A percentile compares a stretch with the other conserved stretches of the same genome.
Conservation (phyloP, 2,113 vertebrate genomes). For the Chionomys nivalis region DNA sequence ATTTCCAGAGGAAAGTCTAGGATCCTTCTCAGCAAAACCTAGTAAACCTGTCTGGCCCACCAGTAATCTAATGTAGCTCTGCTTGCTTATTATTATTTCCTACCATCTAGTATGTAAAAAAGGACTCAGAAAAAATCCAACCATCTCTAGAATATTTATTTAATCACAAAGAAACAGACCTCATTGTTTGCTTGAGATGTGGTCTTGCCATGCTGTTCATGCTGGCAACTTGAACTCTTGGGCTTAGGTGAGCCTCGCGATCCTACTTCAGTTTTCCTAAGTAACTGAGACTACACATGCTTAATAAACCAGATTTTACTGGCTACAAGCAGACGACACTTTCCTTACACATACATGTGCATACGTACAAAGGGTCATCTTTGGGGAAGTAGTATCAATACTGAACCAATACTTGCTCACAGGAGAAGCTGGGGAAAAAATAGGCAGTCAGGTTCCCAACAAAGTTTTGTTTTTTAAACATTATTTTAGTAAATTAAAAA, state of each 20-base stretch:
- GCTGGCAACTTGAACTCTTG: neutral
- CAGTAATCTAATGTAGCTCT: neutral
- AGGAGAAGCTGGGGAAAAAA: neutral
- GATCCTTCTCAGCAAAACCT: neutral
- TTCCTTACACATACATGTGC: neutral
- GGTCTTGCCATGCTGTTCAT: neutral
- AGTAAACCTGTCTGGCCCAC: neutral
- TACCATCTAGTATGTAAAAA: neutral
- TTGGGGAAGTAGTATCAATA: neutral
- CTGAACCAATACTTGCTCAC: neutral
- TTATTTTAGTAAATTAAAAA: slow-evolving; percentile 13
- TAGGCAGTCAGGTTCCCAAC: neutral
- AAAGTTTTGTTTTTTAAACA: neutral
- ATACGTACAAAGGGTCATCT: neutral
- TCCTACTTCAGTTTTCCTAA: neutral
- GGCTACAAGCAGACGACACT: neutral
- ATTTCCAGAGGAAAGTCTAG: neutral
- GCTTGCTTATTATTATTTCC: neutral
- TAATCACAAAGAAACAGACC: neutral
- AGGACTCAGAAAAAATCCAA: neutral
- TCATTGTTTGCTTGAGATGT: neutral
- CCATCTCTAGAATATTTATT: neutral
- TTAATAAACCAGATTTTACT: neutral
- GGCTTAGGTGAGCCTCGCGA: neutral
- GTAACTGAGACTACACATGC: neutral